Conservation (phyloP, 2,888 invertebrate genomes). For the Agonopterix arenella region DNA sequence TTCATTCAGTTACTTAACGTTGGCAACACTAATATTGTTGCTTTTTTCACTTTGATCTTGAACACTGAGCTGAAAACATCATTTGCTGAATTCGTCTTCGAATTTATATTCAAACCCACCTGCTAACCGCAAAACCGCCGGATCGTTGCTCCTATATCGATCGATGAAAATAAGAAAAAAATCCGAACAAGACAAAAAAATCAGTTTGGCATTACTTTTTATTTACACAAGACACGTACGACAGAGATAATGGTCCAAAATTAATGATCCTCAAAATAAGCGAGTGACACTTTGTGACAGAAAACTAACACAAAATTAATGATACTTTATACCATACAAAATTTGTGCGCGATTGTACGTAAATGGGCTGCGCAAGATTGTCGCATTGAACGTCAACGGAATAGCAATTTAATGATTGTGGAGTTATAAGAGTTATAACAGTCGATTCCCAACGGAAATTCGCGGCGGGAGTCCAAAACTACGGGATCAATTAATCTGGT, state of each 20-base stretch:
- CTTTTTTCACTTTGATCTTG: too few relatives aligned
- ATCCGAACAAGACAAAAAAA: too few relatives aligned
- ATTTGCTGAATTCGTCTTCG: too few relatives aligned
- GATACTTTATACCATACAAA: conserved; percentile 2
- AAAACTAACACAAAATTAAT: conserved; percentile 5
- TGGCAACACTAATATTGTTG: too few relatives aligned
- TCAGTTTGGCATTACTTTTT: too few relatives aligned
- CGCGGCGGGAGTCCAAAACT: conserved; percentile 8
- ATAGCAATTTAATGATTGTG: conserved; percentile 8
- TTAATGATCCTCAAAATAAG: background rate
- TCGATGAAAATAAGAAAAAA: too few relatives aligned
- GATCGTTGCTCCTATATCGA: too few relatives aligned
- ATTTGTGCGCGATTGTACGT: conserved; percentile 15
- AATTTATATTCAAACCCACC: too few relatives aligned
- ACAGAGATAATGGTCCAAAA: background rate
- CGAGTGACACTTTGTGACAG: background rate
- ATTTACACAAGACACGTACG: background rate
- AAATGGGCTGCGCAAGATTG: conserved; percentile 22
- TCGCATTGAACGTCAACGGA: conserved; percentile 15
- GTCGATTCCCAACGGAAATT: conserved; percentile 11
- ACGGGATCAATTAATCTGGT: too few relatives aligned
- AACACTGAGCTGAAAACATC: too few relatives aligned
- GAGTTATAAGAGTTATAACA: background rate
- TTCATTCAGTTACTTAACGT: too few relatives aligned
- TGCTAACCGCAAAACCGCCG: too few relatives aligned